Evolutionary conservation across 2,888 invertebrate species (phyloP).

Genomic region (Blomia tropicalis): DNA sequence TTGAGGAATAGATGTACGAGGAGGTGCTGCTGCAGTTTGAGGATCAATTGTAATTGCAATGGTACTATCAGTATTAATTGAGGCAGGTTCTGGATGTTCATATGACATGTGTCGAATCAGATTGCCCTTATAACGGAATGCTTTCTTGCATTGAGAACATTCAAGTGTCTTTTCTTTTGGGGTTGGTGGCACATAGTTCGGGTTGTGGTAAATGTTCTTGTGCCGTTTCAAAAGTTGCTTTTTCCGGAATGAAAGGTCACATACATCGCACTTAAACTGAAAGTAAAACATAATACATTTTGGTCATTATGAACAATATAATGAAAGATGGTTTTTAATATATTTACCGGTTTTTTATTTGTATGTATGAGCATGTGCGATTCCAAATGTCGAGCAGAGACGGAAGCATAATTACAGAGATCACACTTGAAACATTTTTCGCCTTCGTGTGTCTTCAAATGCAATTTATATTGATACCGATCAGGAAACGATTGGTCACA

Average conservation of each 20-base stretch:
- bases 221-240: slow-evolving; percentile 78
- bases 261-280: slow-evolving; percentile 64
- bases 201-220: slow-evolving; percentile 79
- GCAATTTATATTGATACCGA: slow-evolving; percentile 46
- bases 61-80: background rate
- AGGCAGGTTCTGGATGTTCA: background rate
- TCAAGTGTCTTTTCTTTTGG: slow-evolving; percentile 77
- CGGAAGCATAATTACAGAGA: slow-evolving; percentile 80
- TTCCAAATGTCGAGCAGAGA: slow-evolving; percentile 75
- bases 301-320: background rate
- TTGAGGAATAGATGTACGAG: background rate
- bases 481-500: slow-evolving; percentile 84
- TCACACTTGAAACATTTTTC: slow-evolving; percentile 92
- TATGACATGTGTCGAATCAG: slow-evolving; percentile 76
- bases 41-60: slow-evolving; percentile 21
- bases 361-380: slow-evolving; percentile 89
- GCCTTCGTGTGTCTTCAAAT: slow-evolving; percentile 76
- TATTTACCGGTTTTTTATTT: slow-evolving; percentile 61
- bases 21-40: background rate
- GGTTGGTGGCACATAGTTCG: slow-evolving; percentile 65
- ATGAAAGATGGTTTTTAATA: background rate
- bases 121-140: slow-evolving; percentile 66
- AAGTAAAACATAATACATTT: background rate
- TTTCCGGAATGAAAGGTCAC: slow-evolving; percentile 64
- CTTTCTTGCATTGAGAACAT: slow-evolving; percentile 53